Conservation (phyloP, 37 sponge, comb jelly and placozoan genomes). For the Hexactinellida sp. region DNA sequence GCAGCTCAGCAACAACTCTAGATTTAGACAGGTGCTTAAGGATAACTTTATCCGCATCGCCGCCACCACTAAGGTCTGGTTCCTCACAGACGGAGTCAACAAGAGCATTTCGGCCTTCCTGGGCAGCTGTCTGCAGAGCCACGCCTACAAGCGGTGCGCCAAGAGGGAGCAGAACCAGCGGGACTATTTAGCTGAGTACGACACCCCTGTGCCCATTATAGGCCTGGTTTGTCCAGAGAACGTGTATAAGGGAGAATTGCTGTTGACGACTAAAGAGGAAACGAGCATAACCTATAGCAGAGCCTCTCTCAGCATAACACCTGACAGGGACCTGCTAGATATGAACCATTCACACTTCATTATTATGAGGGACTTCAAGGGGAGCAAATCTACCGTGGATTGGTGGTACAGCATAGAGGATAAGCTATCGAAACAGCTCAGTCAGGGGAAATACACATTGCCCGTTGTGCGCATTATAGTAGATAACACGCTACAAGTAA, state of each 20-base stretch:
- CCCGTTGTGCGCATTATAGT: not conserved
- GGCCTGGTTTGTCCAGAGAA: not conserved
- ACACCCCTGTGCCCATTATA: not conserved
- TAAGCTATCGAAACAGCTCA: not conserved
- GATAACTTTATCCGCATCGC: not conserved
- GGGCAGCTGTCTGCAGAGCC: not conserved
- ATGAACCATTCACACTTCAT: not conserved
- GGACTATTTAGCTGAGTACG: not conserved
- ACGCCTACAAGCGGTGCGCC: not conserved
- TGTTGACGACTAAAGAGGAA: not conserved
- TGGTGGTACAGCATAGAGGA: not conserved
- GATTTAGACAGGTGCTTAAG: not conserved
- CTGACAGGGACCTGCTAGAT: not conserved
- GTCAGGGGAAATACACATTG: not conserved
- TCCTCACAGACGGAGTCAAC: constrained; percentile 7
- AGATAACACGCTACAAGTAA: not conserved
- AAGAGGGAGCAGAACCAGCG: not conserved
- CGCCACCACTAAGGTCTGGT: not conserved
- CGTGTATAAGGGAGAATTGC: not conserved
- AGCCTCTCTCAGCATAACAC: not conserved
- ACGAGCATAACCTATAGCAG: not conserved
- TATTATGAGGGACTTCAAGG: not conserved
- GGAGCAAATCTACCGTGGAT: not conserved
- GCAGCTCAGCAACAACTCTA: not conserved
- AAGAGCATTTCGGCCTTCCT: not conserved